These are phyloP conservation scores for Lamellibrachia columna DNA, from an alignment of 2,888 invertebrate genomes.

Conservation along the genomic window DNA sequence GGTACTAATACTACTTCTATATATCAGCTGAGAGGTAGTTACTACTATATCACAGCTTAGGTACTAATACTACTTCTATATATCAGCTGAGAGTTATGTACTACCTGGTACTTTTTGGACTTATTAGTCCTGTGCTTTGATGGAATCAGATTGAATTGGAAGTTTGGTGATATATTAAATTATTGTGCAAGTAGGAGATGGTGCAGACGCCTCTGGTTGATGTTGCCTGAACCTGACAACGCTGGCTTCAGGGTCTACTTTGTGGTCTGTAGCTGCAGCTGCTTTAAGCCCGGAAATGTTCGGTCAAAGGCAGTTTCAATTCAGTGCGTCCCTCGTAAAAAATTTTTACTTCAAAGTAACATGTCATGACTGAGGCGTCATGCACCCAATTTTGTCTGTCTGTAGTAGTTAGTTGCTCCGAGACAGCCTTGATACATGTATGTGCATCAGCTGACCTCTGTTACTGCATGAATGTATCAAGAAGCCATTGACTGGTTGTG, in stretches of 20 bases:
- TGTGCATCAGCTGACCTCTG: background rate
- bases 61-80: no score
- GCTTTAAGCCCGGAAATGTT: conserved; percentile 11
- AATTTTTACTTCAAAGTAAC: background rate
- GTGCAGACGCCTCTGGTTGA: background rate
- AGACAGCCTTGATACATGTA: background rate
- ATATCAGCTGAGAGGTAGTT: no score
- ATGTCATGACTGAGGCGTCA: background rate
- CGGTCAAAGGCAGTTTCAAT: background rate
- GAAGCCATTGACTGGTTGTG: background rate
- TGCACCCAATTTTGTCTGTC: background rate
- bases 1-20: no score
- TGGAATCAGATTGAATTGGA: background rate
- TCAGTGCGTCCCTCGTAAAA: background rate
- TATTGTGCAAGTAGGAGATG: background rate
- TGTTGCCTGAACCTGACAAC: background rate
- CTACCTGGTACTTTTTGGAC: no score
- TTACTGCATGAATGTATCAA: background rate
- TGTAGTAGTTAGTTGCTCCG: background rate
- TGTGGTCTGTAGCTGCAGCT: conserved; percentile 9
- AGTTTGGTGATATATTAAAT: background rate
- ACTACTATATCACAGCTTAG: background rate
- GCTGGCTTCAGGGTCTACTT: conserved; percentile 9
- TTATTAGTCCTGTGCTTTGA: background rate
- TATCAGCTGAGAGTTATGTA: no score